Conservation (phyloP, 2,797 vertebrate species). For the Podarcis lilfordi region DNA sequence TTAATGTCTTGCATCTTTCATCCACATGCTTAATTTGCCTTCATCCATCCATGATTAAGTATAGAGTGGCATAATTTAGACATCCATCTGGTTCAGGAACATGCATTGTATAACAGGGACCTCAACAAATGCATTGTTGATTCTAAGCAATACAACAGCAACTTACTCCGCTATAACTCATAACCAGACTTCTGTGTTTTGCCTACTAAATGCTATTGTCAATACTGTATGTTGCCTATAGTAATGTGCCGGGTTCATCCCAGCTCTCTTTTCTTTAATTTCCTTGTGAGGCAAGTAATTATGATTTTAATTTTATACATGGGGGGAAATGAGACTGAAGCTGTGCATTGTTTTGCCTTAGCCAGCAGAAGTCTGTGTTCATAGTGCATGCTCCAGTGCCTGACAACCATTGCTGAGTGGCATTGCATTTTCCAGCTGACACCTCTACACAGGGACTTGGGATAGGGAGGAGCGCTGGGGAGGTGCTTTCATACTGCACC, state of each 20-base stretch:
- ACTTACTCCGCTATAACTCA: conserved; percentile 45
- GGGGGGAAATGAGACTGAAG: neutral
- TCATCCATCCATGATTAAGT: conserved; percentile 67
- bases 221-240: too few species aligned
- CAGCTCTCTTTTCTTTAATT: neutral
- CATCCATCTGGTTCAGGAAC: conserved; percentile 67
- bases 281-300: neutral
- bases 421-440: neutral
- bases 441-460: neutral
- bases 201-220: conserved; percentile 1
- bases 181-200: conserved; percentile 10
- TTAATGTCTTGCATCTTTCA: conserved; percentile 58
- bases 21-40: conserved; percentile 63
- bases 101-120: conserved; percentile 56
- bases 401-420: neutral
- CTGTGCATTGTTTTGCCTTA: neutral
- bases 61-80: conserved; percentile 68
- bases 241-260: neutral
- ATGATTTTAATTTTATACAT: conserved; percentile 2
- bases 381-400: neutral
- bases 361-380: neutral
- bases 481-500: neutral
- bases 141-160: conserved; percentile 38
- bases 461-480: neutral
- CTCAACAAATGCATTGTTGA: conserved; percentile 49